Evolutionary conservation across 2,797 vertebrate species (phyloP), one percentile per base, ranked within the genome.

Genomic region (Apodemus agrarius): DNA sequence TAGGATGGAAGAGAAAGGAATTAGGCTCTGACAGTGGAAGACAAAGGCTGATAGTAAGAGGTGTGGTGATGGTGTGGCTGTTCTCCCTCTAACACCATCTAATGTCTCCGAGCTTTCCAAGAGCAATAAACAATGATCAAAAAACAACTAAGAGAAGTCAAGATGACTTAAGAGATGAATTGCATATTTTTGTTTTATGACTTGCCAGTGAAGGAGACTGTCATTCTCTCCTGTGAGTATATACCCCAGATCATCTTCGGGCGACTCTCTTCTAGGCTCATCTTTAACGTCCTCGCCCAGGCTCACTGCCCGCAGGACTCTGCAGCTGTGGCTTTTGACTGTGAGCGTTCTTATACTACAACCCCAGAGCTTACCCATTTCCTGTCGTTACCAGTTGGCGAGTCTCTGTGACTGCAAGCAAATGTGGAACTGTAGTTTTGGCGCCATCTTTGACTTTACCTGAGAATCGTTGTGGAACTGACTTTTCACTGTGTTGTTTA

Each of bases 391-490:
- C 14, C 24, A 57, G 31, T 83, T 91, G 37, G 6, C 46, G 46
- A 91, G 34, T 24, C 46, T 52, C 14, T 94, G 87, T 90, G 82
- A 82, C 43, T 80, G 95, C 9, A 76, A 90, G 37, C 46, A 31
- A 43, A 52, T 78, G 26, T 88, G 72, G 34, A 92, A 75, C 67
- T 76, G 31, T 63, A 74, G 40, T 92, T 94, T 90, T 90, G 87
- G 31, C 14, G 52, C 34, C 19, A 59, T 88, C 43, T 85, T 89
- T 86, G 59, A 67, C 49, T n/a, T 96, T 3, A 65, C 59, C 19
- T 88, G 43, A 37, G 90, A 90, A 78, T 96, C 92, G 22, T 93
- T 95, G 63, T 94, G 54, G n/a, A 94, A 89, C 31, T 65, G 89
- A 72, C 34, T 91, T 96, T 24, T 90, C 52, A 95, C n/a, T n/a